Evolutionary conservation across 2,888 invertebrate genomes (phyloP).

Genomic region (Leptinotarsa tumamoca): DNA sequence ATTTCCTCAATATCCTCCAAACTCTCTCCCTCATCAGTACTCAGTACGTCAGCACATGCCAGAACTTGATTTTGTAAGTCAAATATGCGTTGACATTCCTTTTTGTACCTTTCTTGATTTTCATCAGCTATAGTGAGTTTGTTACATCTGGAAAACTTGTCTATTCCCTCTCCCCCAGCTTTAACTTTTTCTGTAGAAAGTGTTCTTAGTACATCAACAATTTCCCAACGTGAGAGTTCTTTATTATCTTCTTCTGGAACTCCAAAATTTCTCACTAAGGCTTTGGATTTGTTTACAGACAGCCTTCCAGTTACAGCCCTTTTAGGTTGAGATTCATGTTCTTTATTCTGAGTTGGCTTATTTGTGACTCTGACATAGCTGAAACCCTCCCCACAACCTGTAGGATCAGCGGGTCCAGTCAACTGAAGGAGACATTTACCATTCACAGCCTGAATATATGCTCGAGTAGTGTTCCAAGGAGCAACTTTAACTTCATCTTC

Average conservation of each 20-base stretch:
- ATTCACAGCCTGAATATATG: conserved; percentile 98
- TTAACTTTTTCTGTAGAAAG: conserved; percentile 98
- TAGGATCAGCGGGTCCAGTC: conserved; percentile 94
- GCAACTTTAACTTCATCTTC: conserved; percentile 98
- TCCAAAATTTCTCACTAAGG: conserved; percentile 93
- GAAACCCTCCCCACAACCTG: conserved; percentile 97
- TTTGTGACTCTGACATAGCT: conserved; percentile 98
- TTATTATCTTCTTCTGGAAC: conserved; percentile 98
- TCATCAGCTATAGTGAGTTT: conserved; percentile 96
- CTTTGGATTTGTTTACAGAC: conserved; percentile 96
- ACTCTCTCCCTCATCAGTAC: conserved; percentile 95
- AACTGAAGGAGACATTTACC: conserved; percentile 96
- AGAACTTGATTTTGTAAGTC: conserved; percentile 96
- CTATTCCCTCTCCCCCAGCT: conserved; percentile 98
- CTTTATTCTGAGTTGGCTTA: conserved; percentile 92
- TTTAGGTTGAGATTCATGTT: conserved; percentile 91
- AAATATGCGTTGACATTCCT: conserved; percentile 98
- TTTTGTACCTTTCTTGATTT: conserved; percentile 97
- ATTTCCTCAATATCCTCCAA: conserved; percentile 96
- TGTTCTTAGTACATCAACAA: conserved; percentile 98
- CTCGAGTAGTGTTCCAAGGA: conserved; percentile 99
- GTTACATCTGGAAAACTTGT: conserved; percentile 98
- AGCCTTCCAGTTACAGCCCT: conserved; percentile 95
- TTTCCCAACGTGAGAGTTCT: conserved; percentile 92
- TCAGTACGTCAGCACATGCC: conserved; percentile 90